Percentiles rank a stretch among this genome's conserved stretches.
These are phyloP conservation scores for Labeo calbasu DNA, from an alignment of 2,797 vertebrate genomes.

Conservation along the genomic window DNA sequence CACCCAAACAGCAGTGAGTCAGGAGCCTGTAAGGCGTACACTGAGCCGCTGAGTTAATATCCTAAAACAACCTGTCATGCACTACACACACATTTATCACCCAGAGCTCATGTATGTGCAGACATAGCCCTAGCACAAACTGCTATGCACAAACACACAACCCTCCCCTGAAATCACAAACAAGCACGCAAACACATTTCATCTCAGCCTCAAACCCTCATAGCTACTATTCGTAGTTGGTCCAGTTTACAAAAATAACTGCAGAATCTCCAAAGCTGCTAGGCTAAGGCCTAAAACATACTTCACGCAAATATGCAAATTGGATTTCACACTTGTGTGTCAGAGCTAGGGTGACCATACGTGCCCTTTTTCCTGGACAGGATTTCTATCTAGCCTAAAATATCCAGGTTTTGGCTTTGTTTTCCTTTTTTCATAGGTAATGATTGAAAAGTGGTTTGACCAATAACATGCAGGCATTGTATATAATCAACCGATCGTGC, in stretches of 20 bases:
- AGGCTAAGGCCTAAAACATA: constrained; percentile 1
- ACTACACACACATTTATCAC: constrained; percentile 35
- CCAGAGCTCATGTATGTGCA: constrained; percentile 26
- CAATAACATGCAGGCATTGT: no score
- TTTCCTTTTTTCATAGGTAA: no score
- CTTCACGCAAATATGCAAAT: neutral
- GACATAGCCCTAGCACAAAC: constrained; percentile 27
- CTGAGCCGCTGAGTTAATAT: constrained; percentile 45
- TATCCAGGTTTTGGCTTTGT: no score
- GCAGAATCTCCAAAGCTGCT: neutral
- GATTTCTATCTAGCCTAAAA: no score
- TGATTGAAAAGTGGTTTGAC: no score
- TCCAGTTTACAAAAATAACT: neutral
- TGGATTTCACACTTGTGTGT: neutral
- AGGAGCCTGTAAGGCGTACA: constrained; percentile 49
- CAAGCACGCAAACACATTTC: neutral
- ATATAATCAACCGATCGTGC: no score
- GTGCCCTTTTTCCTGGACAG: no score
- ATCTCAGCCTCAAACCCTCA: constrained; percentile 26
- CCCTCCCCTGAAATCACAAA: constrained; percentile 8
- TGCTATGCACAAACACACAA: constrained; percentile 25
- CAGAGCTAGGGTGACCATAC: neutral
- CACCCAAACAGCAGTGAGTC: constrained; percentile 48
- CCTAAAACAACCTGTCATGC: constrained; percentile 37
- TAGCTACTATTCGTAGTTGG: neutral